Evolutionary conservation across 2,113 vertebrate species (phyloP), one percentile per base, ranked within the genome.

Genomic region (Microcebus murinus): DNA sequence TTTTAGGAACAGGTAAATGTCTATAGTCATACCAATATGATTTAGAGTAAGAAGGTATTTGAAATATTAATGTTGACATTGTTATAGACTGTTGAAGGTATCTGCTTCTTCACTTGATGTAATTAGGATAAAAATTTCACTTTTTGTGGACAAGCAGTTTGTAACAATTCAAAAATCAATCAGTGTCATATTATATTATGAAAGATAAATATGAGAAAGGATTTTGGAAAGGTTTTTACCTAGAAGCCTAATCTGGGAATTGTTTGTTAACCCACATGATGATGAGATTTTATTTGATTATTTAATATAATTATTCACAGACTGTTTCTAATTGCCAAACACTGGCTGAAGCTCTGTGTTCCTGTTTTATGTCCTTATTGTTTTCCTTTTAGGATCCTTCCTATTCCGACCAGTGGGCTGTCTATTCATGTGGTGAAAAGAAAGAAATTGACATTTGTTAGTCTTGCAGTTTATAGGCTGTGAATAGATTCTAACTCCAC

Each of bases 391-490:
- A 55, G 48, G 52, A 55, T 63, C 20, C 57, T 63, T 65, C 79
- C 89, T 97, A 45, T 73, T 88, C 79, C 97, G 87, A 92, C 79
- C 63, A 73, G 20, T 3, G 17, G 45, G 63, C 52, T 80, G 48
- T 96, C 96, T 97, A 96, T 94, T 98, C 71, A 50, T 95, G 50
- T 95, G 92, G 45, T 90, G 95, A 97, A 87, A 34, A 95, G 83
- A 96, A 96, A 96, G n/a, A 81, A 95, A 90, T 67, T 97, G 14
- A 4, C 83, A 91, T 88, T 95, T 95, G 90, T 94, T 98, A 96
- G 39, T 42, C 39, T 95, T 15, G n/a, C 93, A 71, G 57, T 77
- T 96, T 97, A 95, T 82, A 95, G 85, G 52, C 57, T 90, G 15
- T 76, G 95, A 92, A 36, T 48, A 97, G 93, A 42, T 90, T 95